Conservation (phyloP, 2,888 invertebrate genomes). For the Stratiomys singularior region DNA sequence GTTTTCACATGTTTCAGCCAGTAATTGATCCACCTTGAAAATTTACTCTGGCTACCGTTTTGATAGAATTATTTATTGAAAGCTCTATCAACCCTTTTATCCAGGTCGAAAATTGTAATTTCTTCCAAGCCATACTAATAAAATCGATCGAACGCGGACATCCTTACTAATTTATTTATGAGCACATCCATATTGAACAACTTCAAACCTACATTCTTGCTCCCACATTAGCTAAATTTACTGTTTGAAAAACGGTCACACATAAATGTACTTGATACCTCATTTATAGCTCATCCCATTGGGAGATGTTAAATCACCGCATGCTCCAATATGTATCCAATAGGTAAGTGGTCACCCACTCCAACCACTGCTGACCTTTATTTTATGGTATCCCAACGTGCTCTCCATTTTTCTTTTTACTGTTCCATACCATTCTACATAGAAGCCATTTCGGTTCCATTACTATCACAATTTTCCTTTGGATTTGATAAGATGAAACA, state of each 20-base stretch:
- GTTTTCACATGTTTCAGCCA: too few species aligned
- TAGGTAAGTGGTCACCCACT: background rate
- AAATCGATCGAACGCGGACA: constrained; percentile 34
- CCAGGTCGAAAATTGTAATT: background rate
- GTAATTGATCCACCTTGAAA: too few species aligned
- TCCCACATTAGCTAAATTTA: constrained; percentile 46
- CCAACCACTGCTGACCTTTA: constrained; percentile 51
- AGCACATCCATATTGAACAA: background rate
- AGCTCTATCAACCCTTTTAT: too few species aligned
- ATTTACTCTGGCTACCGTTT: too few species aligned
- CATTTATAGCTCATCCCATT: constrained; percentile 52
- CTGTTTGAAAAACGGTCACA: constrained; percentile 51
- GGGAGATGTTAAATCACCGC: constrained; percentile 54
- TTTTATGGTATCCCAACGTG: constrained; percentile 49
- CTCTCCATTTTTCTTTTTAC: background rate
- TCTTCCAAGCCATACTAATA: background rate
- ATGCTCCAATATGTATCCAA: constrained; percentile 37
- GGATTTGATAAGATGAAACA: background rate
- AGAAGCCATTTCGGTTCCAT: background rate
- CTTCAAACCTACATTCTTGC: background rate
- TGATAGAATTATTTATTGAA: too few species aligned
- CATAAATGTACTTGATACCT: constrained; percentile 53
- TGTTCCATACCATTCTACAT: constrained; percentile 4
- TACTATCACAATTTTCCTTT: background rate
- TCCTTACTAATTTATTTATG: constrained; percentile 51